Evolutionary conservation across 2,797 vertebrate species (phyloP).

Genomic region (Sciurus carolinensis): DNA sequence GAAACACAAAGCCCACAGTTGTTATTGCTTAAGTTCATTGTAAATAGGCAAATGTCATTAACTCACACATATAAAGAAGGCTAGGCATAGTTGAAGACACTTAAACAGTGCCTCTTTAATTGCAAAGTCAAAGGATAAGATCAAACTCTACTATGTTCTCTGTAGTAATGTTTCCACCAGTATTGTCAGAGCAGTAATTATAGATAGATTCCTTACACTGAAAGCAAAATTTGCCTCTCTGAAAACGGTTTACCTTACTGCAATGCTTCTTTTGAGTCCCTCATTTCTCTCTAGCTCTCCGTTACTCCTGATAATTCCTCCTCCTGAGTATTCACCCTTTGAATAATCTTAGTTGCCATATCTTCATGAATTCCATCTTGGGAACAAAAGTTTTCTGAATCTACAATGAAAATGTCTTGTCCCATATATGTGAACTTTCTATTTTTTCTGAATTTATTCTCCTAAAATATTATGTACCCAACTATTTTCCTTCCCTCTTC

Average conservation of each 20-base stretch:
- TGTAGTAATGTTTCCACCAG: background rate
- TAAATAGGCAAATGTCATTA: conserved; percentile 52
- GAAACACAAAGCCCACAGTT: conserved; percentile 52
- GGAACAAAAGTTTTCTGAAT: conserved; percentile 50
- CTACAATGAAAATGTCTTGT: background rate
- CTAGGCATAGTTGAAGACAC: background rate
- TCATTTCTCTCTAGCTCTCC: background rate
- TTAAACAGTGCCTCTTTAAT: conserved; percentile 8
- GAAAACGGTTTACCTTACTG: background rate
- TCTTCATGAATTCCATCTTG: background rate
- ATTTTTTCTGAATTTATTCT: background rate
- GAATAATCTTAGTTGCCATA: conserved; percentile 9
- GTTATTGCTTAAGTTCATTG: background rate
- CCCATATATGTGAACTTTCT: background rate
- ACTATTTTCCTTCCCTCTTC: conserved; percentile 25
- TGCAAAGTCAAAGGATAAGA: conserved; percentile 4
- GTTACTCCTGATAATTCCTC: conserved; percentile 24
- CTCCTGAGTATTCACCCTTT: background rate
- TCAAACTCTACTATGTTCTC: background rate
- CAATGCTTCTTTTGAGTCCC: conserved; percentile 15
- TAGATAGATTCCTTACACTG: background rate
- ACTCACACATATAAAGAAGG: conserved; percentile 36
- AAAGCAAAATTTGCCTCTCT: background rate
- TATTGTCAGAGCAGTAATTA: background rate
- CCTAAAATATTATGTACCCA: background rate